phyloP scores from a whole-genome alignment of 2,888 invertebrate genomes.

The Ormia ochracea region DNA sequence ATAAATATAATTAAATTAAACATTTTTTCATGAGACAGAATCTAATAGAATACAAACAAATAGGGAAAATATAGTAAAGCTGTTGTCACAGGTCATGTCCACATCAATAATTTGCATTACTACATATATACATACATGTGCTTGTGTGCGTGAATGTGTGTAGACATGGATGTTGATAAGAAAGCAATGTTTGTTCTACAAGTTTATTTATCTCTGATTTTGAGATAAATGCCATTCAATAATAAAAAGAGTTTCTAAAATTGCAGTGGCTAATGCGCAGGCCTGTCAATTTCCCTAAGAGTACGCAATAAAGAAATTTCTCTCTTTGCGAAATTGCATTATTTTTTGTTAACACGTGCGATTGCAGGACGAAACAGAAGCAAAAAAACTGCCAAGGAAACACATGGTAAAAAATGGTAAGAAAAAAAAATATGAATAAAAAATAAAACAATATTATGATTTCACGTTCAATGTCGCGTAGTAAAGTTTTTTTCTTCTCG shows the following conservation, averaged over 20 bases:
- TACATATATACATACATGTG: neutral
- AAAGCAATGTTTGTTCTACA: slow-evolving; percentile 25
- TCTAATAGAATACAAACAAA: neutral
- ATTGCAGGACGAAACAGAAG: slow-evolving; percentile 1
- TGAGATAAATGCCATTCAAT: slow-evolving; percentile 39
- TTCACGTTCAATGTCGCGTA: slow-evolving; percentile 64
- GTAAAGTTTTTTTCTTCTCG: slow-evolving; percentile 43
- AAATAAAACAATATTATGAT: slow-evolving; percentile 34
- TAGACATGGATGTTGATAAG: no score
- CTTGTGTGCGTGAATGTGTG: neutral
- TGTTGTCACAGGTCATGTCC: slow-evolving; percentile 59
- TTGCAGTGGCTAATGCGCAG: neutral
- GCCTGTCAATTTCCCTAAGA: neutral
- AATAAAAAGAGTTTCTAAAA: neutral
- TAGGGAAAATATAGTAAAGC: slow-evolving; percentile 1
- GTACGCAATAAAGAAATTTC: neutral
- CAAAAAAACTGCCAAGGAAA: slow-evolving; percentile 21
- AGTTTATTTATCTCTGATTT: slow-evolving; percentile 47
- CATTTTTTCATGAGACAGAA: neutral
- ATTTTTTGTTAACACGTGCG: slow-evolving; percentile 45
- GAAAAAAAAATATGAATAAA: neutral
- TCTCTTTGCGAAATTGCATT: slow-evolving; percentile 16
- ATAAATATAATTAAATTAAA: slow-evolving; percentile 26
- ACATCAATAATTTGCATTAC: neutral
- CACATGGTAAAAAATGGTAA: slow-evolving; percentile 49